A percentile compares a stretch with the other conserved stretches of the same genome.
phyloP scores from a whole-genome alignment of 2,797 vertebrate genomes.

The Apogon talboti region DNA sequence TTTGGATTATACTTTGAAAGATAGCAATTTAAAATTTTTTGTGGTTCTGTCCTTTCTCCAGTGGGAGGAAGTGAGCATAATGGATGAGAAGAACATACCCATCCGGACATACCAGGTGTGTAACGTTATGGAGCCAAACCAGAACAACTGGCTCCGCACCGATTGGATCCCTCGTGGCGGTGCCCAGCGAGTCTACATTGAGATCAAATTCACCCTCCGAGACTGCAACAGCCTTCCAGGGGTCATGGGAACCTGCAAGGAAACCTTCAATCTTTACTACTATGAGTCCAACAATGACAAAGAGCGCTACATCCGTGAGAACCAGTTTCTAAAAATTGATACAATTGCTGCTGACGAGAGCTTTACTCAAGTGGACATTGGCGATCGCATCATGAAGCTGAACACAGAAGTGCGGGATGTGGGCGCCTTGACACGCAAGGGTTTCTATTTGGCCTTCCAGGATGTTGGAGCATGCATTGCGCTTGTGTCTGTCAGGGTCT shows the following conservation, averaged over 20 bases:
- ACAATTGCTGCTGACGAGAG: conserved; percentile 97
- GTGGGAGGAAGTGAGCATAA: conserved; percentile 99
- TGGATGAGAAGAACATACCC: conserved; percentile 98
- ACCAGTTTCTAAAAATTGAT: conserved; percentile 94
- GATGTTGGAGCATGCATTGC: conserved; percentile 97
- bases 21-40: conserved; percentile 32
- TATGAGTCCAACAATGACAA: conserved; percentile 95
- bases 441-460: conserved; percentile 97
- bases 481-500: conserved; percentile 94
- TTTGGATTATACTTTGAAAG: conserved; percentile 9
- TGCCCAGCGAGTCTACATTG: conserved; percentile 95
- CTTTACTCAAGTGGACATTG: conserved; percentile 98
- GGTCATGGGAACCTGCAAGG: conserved; percentile 98
- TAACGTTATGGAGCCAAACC: conserved; percentile 96
- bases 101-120: conserved; percentile 99
- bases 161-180: conserved; percentile 95
- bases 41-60: conserved; percentile 66
- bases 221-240: conserved; percentile 98
- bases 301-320: conserved; percentile 93
- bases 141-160: conserved; percentile 98
- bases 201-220: conserved; percentile 97
- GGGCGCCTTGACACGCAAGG: conserved; percentile 90
- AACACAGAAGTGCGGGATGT: conserved; percentile 97
- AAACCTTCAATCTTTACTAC: conserved; percentile 98
- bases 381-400: conserved; percentile 97